Evolutionary conservation across 2,797 vertebrate species (phyloP).

Genomic region (Cossypha caffra): DNA sequence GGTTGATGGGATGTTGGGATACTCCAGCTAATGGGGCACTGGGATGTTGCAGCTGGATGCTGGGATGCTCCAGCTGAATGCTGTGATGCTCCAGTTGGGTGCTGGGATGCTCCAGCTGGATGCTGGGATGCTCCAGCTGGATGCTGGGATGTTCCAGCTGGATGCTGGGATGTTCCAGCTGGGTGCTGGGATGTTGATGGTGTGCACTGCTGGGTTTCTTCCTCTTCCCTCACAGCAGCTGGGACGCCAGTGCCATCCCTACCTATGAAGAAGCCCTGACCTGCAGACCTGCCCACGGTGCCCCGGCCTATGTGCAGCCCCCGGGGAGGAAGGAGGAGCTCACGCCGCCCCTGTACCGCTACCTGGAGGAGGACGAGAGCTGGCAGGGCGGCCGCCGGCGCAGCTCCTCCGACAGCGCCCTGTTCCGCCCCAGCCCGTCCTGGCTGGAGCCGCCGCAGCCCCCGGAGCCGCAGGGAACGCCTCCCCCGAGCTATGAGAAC

Average conservation of each 20-base stretch:
- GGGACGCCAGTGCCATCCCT: constrained; percentile 80
- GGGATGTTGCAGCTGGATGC: too few species aligned
- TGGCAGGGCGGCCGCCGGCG: constrained; percentile 62
- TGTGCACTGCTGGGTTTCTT: not conserved
- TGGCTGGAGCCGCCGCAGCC: not conserved
- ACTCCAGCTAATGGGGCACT: too few species aligned
- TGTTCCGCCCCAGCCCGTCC: constrained; percentile 32
- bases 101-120: too few species aligned
- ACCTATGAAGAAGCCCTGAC: constrained; percentile 70
- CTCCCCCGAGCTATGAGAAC: constrained; percentile 69
- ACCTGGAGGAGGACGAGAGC: constrained; percentile 82
- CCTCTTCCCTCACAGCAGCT: constrained; percentile 60
- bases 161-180: accelerated
- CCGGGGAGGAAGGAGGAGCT: constrained; percentile 76
- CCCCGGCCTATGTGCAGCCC: constrained; percentile 39
- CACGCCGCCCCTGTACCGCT: constrained; percentile 79
- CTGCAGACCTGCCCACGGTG: constrained; percentile 65
- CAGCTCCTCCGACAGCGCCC: constrained; percentile 32
- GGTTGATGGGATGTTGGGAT: not conserved
- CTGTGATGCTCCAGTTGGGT: too few species aligned
- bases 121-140: not conserved
- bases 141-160: accelerated
- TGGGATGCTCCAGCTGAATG: too few species aligned
- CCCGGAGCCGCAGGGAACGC: not conserved
- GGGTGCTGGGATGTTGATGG: accelerated